Conservation (phyloP, 2,888 invertebrate genomes). For the Synanthedon tipuliformis region DNA sequence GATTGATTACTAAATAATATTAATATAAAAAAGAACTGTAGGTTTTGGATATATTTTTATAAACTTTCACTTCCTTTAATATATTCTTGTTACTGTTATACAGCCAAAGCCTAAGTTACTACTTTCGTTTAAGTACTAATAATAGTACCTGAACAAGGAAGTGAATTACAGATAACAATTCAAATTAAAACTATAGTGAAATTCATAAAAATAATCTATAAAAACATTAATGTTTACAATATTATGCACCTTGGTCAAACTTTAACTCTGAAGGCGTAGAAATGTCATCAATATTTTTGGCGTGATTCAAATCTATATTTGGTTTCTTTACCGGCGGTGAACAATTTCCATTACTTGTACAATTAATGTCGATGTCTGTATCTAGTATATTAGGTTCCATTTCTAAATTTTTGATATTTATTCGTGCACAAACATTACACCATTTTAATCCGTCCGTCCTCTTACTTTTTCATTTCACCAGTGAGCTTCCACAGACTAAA, state of each 20-base stretch:
- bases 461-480: too few relatives aligned
- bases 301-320: slow-evolving; percentile 39
- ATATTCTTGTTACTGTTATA: too few relatives aligned
- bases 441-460: slow-evolving; percentile 16
- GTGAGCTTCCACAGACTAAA: too few relatives aligned
- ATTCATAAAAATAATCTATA: slow-evolving; percentile 2
- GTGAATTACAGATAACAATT: background rate
- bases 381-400: slow-evolving; percentile 53
- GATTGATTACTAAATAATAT: too few relatives aligned
- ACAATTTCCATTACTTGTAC: slow-evolving; percentile 45
- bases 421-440: slow-evolving; percentile 57
- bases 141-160: too few relatives aligned
- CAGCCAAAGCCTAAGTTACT: too few relatives aligned
- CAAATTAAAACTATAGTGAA: slow-evolving; percentile 1
- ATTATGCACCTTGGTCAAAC: slow-evolving; percentile 73
- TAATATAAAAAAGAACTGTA: too few relatives aligned
- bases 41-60: too few relatives aligned
- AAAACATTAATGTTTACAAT: slow-evolving; percentile 36
- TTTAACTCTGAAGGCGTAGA: slow-evolving; percentile 73
- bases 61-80: too few relatives aligned
- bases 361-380: slow-evolving; percentile 35
- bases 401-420: slow-evolving; percentile 33
- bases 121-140: too few relatives aligned
- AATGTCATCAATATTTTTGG: slow-evolving; percentile 67
- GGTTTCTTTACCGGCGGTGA: slow-evolving; percentile 29